Evolutionary conservation across 2,888 invertebrate genomes (phyloP), one percentile per base, ranked within the genome.

Genomic region (Pristionchus fissidentatus): DNA sequence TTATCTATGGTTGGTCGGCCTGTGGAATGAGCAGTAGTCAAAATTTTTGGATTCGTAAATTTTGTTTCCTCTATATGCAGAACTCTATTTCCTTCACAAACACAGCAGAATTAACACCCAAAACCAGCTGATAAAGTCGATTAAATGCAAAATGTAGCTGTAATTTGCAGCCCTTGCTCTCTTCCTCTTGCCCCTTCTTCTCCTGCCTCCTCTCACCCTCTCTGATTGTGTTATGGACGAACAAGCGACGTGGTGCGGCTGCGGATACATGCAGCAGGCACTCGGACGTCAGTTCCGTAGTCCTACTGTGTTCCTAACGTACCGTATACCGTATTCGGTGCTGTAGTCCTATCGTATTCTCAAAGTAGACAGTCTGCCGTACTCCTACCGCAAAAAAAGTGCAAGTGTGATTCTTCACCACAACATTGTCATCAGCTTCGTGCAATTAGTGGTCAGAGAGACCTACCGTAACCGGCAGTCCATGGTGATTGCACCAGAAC

Each of bases 231-330:
- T 73, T 2, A 83, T 83, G 70, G 83, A 83, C 60, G 83, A 77
- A n/a, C 83, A 75, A 73, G 80, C 49, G 60, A 85, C 78, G 13
- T 87, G 87, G 87, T 87, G 87, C 15, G 87, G 87, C 19, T 87
- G 87, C 49, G 87, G 87, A 13, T 84, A 86, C 46, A 83, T 83
- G 66, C 84, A 84, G 46, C 43, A 60, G 79, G 84, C 87, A 7
- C 82, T 87, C 2, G 87, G 87, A 81, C 87, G 87, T 87, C 52
- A 84, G 49, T 32, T 15, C 4, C 3, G 5, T 70, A 41, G 5
- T 41, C n/a, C n/a, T n/a, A 49, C 52, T 49, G 13, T 10, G 10
- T 49, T 15, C 52, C 7, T 2, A 10, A 84, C 41, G 46, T 26
- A 49, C n/a, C n/a, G 38, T 82, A 66, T 32, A 29, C 1, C 13